A percentile compares a stretch with the other conserved stretches of the same genome.
These are phyloP conservation scores for Littorina saxatilis DNA, from an alignment of 1,140 invertebrate genomes.

Conservation along the genomic window DNA sequence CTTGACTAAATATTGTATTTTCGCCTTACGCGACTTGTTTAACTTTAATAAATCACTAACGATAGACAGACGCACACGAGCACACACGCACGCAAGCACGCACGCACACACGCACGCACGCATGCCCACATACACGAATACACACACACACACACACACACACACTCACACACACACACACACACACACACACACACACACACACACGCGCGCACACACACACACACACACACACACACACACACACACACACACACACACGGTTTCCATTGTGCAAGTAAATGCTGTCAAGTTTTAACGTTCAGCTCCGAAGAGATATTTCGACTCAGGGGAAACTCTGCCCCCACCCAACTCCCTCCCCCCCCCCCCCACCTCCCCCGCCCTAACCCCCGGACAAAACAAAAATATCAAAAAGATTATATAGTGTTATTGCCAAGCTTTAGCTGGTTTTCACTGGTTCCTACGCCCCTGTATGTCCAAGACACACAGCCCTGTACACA, in stretches of 20 bases:
- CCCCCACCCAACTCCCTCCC: background rate
- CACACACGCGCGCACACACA: no score
- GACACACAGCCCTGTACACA: background rate
- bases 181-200: background rate
- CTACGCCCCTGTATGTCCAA: background rate
- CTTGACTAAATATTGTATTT: background rate
- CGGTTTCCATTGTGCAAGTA: background rate
- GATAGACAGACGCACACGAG: background rate
- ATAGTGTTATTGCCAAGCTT: no score
- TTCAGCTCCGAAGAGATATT: no score
- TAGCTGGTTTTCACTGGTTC: background rate
- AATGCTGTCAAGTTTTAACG: no score
- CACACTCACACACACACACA: background rate
- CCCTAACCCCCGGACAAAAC: background rate
- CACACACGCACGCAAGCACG: background rate
- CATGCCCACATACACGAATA: constrained; percentile 8
- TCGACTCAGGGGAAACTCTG: background rate
- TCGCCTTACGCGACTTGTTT: no score
- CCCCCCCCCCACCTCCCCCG: background rate
- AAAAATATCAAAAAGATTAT: no score
- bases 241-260: no score
- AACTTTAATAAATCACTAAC: no score
- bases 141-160: background rate
- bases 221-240: no score
- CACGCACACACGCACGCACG: background rate